A percentile compares a stretch with the other conserved stretches of the same genome.
Evolutionary conservation across 1,140 invertebrate species (phyloP).

Genomic region (Cherax quadricarinatus): DNA sequence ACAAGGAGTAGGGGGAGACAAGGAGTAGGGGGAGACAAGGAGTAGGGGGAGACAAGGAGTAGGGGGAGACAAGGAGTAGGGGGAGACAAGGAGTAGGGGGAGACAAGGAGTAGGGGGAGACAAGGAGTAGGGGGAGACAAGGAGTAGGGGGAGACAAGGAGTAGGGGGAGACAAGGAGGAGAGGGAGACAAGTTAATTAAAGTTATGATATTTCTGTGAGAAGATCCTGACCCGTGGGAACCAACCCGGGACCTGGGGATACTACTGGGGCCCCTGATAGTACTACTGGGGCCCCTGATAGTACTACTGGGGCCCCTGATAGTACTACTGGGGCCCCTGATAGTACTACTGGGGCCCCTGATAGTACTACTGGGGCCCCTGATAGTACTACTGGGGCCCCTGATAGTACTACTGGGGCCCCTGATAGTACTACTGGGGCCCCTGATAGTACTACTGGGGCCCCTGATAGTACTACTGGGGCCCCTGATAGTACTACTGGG

Average conservation of each 20-base stretch:
- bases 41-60: too few relatives aligned
- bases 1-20: too few relatives aligned
- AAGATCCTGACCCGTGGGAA: conserved; percentile 44
- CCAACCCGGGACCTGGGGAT: not conserved
- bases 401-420: not conserved
- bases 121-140: too few relatives aligned
- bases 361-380: not conserved
- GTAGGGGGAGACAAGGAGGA: not conserved
- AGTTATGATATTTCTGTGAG: conserved; percentile 57
- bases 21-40: too few relatives aligned
- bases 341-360: not conserved
- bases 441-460: not conserved
- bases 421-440: not conserved
- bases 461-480: not conserved
- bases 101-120: too few relatives aligned
- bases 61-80: too few relatives aligned
- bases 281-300: not conserved
- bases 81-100: too few relatives aligned
- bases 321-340: not conserved
- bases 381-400: not conserved
- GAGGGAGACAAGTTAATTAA: conserved; percentile 25
- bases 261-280: not conserved
- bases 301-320: not conserved
- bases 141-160: too few relatives aligned
- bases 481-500: not conserved